These are phyloP conservation scores for Caenorhabditis brenneri DNA, from an alignment of 1,140 invertebrate genomes.

Conservation along the genomic window DNA sequence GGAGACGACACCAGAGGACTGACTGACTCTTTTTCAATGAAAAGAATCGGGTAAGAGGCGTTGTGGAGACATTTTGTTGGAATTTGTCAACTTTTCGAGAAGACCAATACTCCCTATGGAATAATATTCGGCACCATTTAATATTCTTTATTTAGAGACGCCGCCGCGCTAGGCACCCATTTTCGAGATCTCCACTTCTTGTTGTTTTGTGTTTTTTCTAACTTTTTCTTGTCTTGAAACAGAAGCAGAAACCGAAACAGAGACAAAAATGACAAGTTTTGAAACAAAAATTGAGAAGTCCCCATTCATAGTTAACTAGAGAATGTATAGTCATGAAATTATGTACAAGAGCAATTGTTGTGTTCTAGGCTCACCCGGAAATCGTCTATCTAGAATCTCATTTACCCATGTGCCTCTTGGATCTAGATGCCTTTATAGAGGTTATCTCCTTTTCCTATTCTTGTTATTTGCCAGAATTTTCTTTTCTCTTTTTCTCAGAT, in stretches of 20 bases:
- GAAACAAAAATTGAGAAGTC: neutral
- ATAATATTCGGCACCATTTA: constrained; percentile 43
- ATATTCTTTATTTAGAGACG: constrained; percentile 43
- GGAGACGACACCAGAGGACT: neutral
- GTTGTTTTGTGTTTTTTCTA: neutral
- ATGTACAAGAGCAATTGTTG: neutral
- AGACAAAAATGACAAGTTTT: constrained; percentile 1
- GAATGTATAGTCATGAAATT: too few species aligned
- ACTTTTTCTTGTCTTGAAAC: neutral
- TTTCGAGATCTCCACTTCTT: neutral
- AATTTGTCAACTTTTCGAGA: constrained; percentile 34
- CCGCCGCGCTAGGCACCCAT: neutral
- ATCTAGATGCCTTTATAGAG: neutral
- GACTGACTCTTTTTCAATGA: constrained; percentile 23
- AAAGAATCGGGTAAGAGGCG: constrained; percentile 34
- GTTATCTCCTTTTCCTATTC: neutral
- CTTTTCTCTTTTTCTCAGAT: neutral
- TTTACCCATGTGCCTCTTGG: neutral
- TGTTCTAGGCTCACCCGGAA: neutral
- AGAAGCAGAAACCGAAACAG: neutral
- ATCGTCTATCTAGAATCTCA: constrained; percentile 33
- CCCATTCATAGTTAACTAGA: neutral
- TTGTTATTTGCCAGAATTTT: neutral
- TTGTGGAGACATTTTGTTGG: constrained; percentile 30
- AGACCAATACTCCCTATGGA: constrained; percentile 26